Evolutionary conservation across 2,797 vertebrate species (phyloP).

Genomic region (Peromyscus attwateri): DNA sequence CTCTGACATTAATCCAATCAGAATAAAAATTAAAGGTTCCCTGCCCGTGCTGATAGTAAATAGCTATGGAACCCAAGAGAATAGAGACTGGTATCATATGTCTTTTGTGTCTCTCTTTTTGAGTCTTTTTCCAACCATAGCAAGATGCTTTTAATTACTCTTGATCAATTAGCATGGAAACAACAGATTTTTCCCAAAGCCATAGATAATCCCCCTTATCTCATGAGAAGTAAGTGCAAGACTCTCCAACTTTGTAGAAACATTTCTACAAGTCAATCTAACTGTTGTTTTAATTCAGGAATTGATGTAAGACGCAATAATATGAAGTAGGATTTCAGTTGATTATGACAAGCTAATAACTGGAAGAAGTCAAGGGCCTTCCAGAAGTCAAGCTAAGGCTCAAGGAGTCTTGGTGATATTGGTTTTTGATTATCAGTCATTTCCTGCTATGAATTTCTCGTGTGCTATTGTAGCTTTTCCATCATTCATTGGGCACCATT

Average conservation of each 20-base stretch:
- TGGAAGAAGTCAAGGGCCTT: too few relatives aligned
- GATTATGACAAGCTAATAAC: too few relatives aligned
- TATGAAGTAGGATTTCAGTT: too few relatives aligned
- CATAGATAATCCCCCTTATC: background rate
- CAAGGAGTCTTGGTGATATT: too few relatives aligned
- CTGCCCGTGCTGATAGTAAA: too few relatives aligned
- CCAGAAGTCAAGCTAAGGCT: too few relatives aligned
- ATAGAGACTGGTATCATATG: background rate
- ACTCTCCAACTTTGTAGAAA: background rate
- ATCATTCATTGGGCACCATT: too few relatives aligned
- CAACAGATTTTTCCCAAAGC: background rate
- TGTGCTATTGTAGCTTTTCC: too few relatives aligned
- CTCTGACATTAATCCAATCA: background rate
- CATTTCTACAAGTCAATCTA: background rate
- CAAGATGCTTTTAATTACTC: background rate
- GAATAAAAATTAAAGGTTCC: background rate
- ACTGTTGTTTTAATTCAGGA: background rate
- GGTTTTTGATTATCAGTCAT: too few relatives aligned
- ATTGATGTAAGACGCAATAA: too few relatives aligned
- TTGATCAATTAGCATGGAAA: background rate
- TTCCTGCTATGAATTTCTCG: too few relatives aligned
- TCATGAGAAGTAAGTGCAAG: background rate
- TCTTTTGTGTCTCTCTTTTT: background rate
- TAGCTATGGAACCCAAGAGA: background rate
- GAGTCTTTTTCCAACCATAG: background rate